A percentile compares a stretch with the other conserved stretches of the same genome.
These are phyloP conservation scores for Eclectus roratus DNA, from an alignment of 2,113 vertebrate species.

Conservation along the genomic window DNA sequence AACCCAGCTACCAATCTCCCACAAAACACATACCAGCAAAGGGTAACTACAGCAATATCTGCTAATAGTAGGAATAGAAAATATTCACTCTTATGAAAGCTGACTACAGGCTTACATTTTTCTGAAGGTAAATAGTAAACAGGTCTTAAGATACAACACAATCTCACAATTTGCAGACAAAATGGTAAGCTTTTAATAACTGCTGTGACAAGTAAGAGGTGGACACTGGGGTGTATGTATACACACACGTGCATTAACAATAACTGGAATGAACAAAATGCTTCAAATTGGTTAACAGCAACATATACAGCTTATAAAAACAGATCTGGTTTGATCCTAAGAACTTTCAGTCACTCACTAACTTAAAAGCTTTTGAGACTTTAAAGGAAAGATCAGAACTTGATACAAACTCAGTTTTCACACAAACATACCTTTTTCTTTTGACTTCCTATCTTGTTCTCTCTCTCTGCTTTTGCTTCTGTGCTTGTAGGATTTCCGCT, in stretches of 20 bases:
- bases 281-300: neutral
- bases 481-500: slow-evolving; percentile 92
- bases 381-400: neutral
- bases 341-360: neutral
- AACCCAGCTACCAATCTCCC: neutral
- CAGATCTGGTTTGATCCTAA: neutral
- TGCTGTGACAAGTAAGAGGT: neutral
- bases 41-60: neutral
- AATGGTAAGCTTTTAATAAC: neutral
- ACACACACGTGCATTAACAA: neutral
- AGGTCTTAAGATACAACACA: neutral
- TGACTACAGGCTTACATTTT: neutral
- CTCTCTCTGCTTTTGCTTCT: slow-evolving; percentile 88
- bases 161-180: neutral
- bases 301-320: neutral
- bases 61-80: neutral
- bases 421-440: slow-evolving; percentile 90
- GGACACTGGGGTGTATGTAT: neutral
- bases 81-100: neutral
- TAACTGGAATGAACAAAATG: neutral
- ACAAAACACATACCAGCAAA: neutral
- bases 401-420: neutral
- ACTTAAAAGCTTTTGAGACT: neutral
- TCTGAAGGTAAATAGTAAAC: neutral
- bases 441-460: slow-evolving; percentile 89